These are phyloP conservation scores for Galaxea fascicularis DNA, from an alignment of 92 coral and sea anemone species.

Conservation along the genomic window DNA sequence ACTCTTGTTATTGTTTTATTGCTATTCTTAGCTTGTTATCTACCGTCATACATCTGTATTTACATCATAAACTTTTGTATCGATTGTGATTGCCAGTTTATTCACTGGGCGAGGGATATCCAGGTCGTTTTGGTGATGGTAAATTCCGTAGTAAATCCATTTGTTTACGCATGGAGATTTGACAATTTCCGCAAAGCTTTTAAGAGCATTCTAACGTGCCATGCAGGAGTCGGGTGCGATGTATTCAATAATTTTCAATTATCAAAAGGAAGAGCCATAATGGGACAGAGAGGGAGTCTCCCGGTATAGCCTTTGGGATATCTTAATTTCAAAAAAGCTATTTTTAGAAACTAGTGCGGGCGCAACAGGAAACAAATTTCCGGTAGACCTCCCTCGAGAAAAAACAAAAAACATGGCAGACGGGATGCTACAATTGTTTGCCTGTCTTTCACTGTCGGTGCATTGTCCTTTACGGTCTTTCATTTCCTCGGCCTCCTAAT, in stretches of 20 bases:
- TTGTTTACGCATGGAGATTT: slow-evolving; percentile 61
- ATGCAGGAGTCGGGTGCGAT: not conserved
- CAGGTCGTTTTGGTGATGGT: slow-evolving; percentile 49
- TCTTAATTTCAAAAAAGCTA: no score
- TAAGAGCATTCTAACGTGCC: slow-evolving; percentile 35
- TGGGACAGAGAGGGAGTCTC: no score
- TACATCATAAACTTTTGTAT: slow-evolving; percentile 55
- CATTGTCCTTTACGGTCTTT: no score
- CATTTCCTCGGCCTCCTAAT: no score
- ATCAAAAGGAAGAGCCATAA: not conserved
- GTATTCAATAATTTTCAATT: not conserved
- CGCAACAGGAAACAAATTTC: no score
- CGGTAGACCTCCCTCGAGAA: no score
- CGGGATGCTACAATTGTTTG: no score
- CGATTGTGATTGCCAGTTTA: slow-evolving; percentile 42
- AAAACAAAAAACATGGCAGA: no score
- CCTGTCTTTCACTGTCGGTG: no score
- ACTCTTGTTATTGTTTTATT: slow-evolving; percentile 43
- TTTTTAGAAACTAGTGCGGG: no score
- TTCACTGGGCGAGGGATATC: slow-evolving; percentile 57
- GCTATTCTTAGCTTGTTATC: slow-evolving; percentile 48
- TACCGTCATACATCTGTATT: slow-evolving; percentile 53
- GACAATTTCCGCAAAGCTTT: slow-evolving; percentile 44
- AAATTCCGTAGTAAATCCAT: slow-evolving; percentile 61
- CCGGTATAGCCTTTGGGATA: no score